Evolutionary conservation across 2,797 vertebrate genomes (phyloP), one percentile per base, ranked within the genome.

Genomic region (Mycteria americana): DNA sequence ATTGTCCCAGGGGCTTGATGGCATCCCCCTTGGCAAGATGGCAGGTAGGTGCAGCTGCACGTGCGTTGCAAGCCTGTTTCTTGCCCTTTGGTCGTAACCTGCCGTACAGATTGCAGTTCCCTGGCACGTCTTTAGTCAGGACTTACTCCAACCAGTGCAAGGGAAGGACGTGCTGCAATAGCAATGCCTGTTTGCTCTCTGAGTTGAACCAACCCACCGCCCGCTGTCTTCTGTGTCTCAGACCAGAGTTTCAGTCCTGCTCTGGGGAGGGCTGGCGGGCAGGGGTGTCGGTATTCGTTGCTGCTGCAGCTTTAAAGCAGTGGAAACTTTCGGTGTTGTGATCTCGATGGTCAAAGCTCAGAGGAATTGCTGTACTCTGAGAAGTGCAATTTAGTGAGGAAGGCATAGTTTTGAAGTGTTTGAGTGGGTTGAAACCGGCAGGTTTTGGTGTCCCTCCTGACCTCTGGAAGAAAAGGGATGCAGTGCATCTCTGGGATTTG

Each of bases 41-140:
- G 23, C 41, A 62, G 73, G 39, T 15, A 4, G 24, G 33, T 4
- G 24, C 30, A 21, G 54, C 28, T 8, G 9, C 7, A 2, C 1
- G 2, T 10, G 30, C 9, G 0, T 28, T 5, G 8, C 35, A 13
- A 65, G 8, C 53, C 41, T 28, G 9, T 15, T 62, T 50, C 28
- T 35, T n/a, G 48, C 35, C 39, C 50, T 33, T 37, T 4, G 56
- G 50, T 48, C 5, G 1, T 31, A 16, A 50, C 21, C n/a, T 7
- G 17, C 31, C 1, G 0, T 1, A 1, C 5, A 5, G 64, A 5
- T 8, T 17, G 31, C 7, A 3, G 9, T 9, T 73, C 73, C 46
- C 9, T 9, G 19, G 45, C 18, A 13, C 0, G 0, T 39, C 64
- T 67, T 57, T 30, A 24, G 13, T 5, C 21, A 4, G 60, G 39